Evolutionary conservation across 2,888 invertebrate genomes (phyloP), one percentile per base, ranked within the genome.

Genomic region (Psylliodes chrysocephalus): DNA sequence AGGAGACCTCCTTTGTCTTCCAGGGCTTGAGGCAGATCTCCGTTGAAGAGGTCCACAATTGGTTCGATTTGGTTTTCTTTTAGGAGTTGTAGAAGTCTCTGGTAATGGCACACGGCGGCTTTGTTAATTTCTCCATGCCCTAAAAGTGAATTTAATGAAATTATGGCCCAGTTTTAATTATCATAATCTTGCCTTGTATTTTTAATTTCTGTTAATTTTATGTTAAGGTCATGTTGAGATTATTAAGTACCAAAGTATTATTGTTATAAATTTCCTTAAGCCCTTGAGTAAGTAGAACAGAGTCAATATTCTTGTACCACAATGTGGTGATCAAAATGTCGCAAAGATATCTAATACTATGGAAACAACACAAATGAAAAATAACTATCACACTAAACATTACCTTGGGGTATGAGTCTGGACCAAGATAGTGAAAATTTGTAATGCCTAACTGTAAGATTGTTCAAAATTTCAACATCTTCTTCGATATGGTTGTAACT

Each of bases 1-100:
- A 51, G 42, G 28, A 63, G 52, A 30, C 63, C 63, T 35, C 63
- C 63, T 51, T 40, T 42, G 15, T 63, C 63, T 52, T 63, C 28
- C 12, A 63, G 63, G 2, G 46, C 12, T 44, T 63, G 63, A n/a
- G 63, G 63, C 17, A 59, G 42, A 12, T 63, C 63, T 8, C 52
- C 22, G 18, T 63, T 12, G 52, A 52, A 63, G 4, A 63, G 10
- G 8, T 33, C 40, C 3, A 63, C 63, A n/a, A 63, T 47, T 18
- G 63, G 63, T 52, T 63, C 57, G 6, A 63, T 63, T 6, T 28
- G 17, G 6, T 59, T 63, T 5, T 38, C 7, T 30, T 44, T 59
- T 44, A 44, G n/a, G 1, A 44, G 17, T 44, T 44, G 6, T n/a
- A 44, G 4, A 10, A 44, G 44, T 5, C 12, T 14, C 5, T 17